Conservation (phyloP, 2,888 invertebrate genomes). For the Loripinus fragilis region DNA sequence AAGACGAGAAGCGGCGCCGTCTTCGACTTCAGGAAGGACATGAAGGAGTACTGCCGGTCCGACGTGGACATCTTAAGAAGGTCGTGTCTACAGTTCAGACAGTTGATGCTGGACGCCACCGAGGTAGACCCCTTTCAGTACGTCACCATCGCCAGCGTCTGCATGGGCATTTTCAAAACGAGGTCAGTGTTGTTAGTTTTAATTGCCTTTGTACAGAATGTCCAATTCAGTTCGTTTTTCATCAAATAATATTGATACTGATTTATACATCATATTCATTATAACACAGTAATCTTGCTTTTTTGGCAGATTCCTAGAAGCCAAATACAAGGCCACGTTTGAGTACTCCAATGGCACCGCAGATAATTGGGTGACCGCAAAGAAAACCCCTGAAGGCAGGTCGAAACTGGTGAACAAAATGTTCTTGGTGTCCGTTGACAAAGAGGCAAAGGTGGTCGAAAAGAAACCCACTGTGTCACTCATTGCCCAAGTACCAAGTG, state of each 20-base stretch:
- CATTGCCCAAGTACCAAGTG: background rate
- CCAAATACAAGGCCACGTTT: no score
- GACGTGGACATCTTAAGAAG: conserved; percentile 49
- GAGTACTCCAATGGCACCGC: no score
- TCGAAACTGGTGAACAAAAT: no score
- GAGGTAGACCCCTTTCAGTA: background rate
- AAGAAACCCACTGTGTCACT: background rate
- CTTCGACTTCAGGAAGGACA: conserved; percentile 48
- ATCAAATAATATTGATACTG: no score
- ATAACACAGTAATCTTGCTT: no score
- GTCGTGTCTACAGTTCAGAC: conserved; percentile 38
- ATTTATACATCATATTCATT: no score
- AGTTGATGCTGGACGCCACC: background rate
- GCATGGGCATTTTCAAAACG: background rate
- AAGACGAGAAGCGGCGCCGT: conserved; percentile 8
- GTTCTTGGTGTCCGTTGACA: background rate
- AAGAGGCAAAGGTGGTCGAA: background rate
- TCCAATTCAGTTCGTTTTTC: no score
- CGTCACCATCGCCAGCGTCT: background rate
- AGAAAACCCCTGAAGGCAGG: no score
- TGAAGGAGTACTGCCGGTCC: conserved; percentile 46
- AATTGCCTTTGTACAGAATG: background rate
- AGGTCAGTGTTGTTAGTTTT: background rate
- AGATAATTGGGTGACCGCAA: no score
- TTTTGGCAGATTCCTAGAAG: no score